A percentile compares a stretch with the other conserved stretches of the same genome.
Conservation (phyloP, 2,797 vertebrate genomes). For the Paguma larvata region DNA sequence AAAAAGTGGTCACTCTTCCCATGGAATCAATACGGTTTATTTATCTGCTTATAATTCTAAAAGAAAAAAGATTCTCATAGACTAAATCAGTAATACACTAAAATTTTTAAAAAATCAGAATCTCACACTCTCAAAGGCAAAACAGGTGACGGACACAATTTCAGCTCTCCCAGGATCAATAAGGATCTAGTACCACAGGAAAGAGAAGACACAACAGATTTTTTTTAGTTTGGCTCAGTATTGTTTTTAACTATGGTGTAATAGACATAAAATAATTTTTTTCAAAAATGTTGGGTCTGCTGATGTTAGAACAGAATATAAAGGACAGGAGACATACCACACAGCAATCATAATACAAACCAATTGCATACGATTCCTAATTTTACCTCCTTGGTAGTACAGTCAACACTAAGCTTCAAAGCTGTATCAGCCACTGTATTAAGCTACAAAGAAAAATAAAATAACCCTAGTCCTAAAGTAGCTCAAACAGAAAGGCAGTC, state of each 20-base stretch:
- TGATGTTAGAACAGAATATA: neutral
- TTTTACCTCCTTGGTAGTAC: neutral
- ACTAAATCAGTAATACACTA: neutral
- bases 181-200: neutral
- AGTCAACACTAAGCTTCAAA: neutral
- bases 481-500: neutral
- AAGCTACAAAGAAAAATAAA: constrained; percentile 1
- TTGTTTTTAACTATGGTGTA: neutral
- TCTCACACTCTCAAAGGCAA: neutral
- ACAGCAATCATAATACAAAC: neutral
- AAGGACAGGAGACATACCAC: neutral
- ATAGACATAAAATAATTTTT: neutral
- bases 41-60: neutral
- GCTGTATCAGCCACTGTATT: neutral
- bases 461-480: neutral
- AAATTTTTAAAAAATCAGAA: constrained; percentile 11
- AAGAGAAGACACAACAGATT: neutral
- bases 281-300: neutral
- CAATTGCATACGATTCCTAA: neutral
- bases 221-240: neutral
- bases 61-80: neutral
- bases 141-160: neutral
- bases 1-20: neutral
- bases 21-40: neutral
- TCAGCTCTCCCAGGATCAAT: neutral